These are phyloP conservation scores for Dione vanillae DNA, from an alignment of 2,888 invertebrate genomes.

Conservation along the genomic window DNA sequence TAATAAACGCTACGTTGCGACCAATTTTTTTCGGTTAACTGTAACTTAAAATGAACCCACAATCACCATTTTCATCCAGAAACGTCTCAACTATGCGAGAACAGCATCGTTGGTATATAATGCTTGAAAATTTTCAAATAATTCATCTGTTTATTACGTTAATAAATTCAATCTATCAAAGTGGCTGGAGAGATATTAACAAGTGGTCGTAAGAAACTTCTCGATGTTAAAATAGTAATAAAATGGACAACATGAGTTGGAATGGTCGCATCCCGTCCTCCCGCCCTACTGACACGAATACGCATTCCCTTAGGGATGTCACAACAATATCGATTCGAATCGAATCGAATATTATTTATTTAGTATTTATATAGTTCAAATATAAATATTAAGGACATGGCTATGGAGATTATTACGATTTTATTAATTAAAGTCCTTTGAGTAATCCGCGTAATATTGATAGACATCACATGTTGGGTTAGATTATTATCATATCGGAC, in stretches of 20 bases:
- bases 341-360: constrained; percentile 1
- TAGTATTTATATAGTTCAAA: no score
- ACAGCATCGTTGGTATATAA: not conserved
- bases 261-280: constrained; percentile 70
- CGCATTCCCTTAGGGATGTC: constrained; percentile 39
- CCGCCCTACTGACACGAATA: constrained; percentile 76
- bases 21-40: not conserved
- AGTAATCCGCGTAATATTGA: no score
- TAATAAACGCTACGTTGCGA: not conserved
- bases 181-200: not conserved
- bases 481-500: no score
- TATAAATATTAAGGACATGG: no score
- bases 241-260: constrained; percentile 54
- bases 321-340: constrained; percentile 2
- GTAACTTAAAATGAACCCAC: not conserved
- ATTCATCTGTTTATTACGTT: not conserved
- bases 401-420: no score
- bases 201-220: constrained; percentile 28
- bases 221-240: constrained; percentile 35
- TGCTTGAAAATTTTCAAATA: not conserved
- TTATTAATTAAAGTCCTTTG: no score
- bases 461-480: no score
- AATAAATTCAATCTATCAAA: not conserved
- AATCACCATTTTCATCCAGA: not conserved
- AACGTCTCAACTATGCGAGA: no score